Base-by-base conservation (phyloP, 2,797 vertebrate genomes). In the Champsocephalus esox region DNA sequence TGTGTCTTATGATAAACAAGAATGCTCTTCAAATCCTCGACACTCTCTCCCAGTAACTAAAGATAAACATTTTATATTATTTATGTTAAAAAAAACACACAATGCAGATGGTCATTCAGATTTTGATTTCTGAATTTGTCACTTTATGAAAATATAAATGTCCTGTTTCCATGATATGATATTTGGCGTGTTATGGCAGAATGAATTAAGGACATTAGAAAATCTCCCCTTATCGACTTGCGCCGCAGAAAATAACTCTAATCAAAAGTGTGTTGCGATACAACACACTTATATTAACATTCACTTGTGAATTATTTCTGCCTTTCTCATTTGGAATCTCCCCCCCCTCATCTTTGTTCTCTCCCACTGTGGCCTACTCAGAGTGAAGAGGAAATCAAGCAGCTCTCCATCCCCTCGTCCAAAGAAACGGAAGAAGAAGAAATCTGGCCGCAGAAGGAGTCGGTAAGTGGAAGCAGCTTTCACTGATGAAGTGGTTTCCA, bases 371-470 rank as follows among this genome's bases (percentile, higher is more conserved):
- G 56, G 32, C 70, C 80, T 58, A 79, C 73, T 76, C 79, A 95
- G 95, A 89, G 70, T 88, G 77, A 95, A 94, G 82, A 95, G 93
- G 90, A 98, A 97, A 93, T 97, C 96, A 1, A 99, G 97, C 94
- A 99, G 97, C 91, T 99, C 98, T 58, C 92, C 94, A 50, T 99
- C 98, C 55, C 97, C 98, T 58, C 96, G 96, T 2, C 97, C 97
- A 66, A 99, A 98, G 93, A 99, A 99, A 92, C 96, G 96, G 85
- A 99, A 99, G 96, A 99, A 99, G 92, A 99, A 99, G 95, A 99
- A 98, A 96, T 97, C 97, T 0, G 93, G 96, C 49, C 97, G 96
- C 79, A 94, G 96, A 80, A 96, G 96, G 87, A 98, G 95, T 88
- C 96, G 97, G 98, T 99, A 91, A 96, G 96, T 94, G 73, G 69